Conservation (phyloP, 2,888 invertebrate species). For the Hyalella azteca region DNA sequence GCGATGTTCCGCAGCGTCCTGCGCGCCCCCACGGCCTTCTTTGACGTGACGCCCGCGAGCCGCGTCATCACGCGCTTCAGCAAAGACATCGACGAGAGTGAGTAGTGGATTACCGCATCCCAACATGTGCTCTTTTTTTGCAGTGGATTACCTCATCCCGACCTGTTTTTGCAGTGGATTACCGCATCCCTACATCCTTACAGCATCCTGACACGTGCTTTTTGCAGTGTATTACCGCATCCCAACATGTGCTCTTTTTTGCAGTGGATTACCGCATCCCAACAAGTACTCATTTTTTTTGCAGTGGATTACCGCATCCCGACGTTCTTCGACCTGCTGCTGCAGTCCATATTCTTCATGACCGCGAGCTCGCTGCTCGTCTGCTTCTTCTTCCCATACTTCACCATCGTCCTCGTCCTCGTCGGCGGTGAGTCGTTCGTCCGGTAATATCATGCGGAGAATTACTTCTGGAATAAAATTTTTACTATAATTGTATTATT, state of each 20-base stretch:
- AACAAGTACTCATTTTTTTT: constrained; percentile 60
- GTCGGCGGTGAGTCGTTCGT: constrained; percentile 61
- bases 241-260: neutral
- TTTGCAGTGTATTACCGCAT: too few species aligned
- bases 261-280: too few species aligned
- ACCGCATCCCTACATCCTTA: constrained; percentile 66
- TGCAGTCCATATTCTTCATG: constrained; percentile 65
- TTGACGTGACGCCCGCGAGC: constrained; percentile 89
- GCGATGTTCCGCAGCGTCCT: constrained; percentile 61
- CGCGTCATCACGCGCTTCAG: constrained; percentile 94
- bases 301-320: constrained; percentile 67
- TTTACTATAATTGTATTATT: too few species aligned
- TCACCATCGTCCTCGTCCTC: constrained; percentile 63
- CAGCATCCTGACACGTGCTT: too few species aligned
- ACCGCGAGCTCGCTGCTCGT: constrained; percentile 63
- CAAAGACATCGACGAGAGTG: constrained; percentile 56
- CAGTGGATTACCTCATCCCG: too few species aligned
- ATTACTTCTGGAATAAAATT: too few species aligned
- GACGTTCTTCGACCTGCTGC: constrained; percentile 66
- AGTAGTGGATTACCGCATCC: constrained; percentile 66
- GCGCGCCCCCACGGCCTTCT: constrained; percentile 84
- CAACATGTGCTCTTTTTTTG: constrained; percentile 60
- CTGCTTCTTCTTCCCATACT: constrained; percentile 63
- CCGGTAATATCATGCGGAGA: too few species aligned
- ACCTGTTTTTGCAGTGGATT: constrained; percentile 65